These are phyloP conservation scores for Oryzias woworae DNA, from an alignment of 2,113 vertebrate species.

Conservation along the genomic window DNA sequence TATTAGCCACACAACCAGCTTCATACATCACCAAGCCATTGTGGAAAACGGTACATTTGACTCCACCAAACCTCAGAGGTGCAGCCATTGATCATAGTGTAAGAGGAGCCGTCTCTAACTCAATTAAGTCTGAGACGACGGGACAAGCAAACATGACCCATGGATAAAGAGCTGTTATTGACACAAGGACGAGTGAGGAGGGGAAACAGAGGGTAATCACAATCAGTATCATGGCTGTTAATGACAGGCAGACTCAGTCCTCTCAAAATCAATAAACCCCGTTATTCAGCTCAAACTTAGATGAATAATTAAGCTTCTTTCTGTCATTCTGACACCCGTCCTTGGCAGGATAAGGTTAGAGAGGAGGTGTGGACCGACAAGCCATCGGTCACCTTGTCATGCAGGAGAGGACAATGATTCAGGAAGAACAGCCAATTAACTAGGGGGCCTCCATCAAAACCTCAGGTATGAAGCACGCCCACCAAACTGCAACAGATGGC, in stretches of 20 bases:
- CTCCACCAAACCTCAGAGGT: constrained; percentile 8
- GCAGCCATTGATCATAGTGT: constrained; percentile 38
- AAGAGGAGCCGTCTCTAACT: constrained; percentile 50
- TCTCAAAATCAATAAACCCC: constrained; percentile 47
- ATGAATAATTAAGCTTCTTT: constrained; percentile 59
- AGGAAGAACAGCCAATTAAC: constrained; percentile 21
- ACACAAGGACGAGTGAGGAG: constrained; percentile 16
- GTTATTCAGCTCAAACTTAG: constrained; percentile 52
- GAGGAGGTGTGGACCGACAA: constrained; percentile 27
- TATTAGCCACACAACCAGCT: constrained; percentile 3
- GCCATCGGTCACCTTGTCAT: constrained; percentile 51
- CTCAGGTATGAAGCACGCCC: constrained; percentile 18
- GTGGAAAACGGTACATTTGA: constrained; percentile 8
- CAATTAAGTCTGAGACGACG: constrained; percentile 43
- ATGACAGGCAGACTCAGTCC: constrained; percentile 43
- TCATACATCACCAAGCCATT: constrained; percentile 6
- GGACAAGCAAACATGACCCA: constrained; percentile 52
- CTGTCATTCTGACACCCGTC: constrained; percentile 18
- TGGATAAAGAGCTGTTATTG: constrained; percentile 55
- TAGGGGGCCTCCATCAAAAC: constrained; percentile 14
- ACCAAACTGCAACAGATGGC: no score
- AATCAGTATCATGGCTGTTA: constrained; percentile 40
- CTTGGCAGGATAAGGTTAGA: constrained; percentile 30
- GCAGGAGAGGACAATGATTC: constrained; percentile 23
- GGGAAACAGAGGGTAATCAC: constrained; percentile 19